Evolutionary conservation across 2,113 vertebrate genomes (phyloP).

Genomic region (Amblyopsis rosae): DNA sequence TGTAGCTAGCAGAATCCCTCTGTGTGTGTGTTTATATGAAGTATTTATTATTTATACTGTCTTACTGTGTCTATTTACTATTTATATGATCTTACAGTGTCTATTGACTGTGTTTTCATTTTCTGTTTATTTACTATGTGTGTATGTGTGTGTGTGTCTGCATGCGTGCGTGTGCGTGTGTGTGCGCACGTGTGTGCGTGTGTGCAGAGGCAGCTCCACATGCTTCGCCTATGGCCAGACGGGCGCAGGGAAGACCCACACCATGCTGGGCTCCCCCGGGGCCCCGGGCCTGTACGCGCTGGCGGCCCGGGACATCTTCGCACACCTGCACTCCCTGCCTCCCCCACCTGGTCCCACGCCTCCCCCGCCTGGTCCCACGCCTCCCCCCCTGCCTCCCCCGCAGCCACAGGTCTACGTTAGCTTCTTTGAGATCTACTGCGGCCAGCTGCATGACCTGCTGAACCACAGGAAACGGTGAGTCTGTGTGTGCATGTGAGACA

Average conservation of each 20-base stretch:
- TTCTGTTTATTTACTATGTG: no score
- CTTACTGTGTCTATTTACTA: no score
- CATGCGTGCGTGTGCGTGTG: neutral
- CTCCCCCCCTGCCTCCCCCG: no score
- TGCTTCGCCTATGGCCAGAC: slow-evolving; percentile 94
- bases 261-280: slow-evolving; percentile 87
- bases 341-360: no score
- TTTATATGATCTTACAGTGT: no score
- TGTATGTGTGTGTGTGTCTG: no score
- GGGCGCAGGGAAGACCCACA: slow-evolving; percentile 92
- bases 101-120: no score
- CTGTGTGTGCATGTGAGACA: neutral
- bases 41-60: no score
- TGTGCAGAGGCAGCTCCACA: slow-evolving; percentile 84
- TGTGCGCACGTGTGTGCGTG: slow-evolving; percentile 21
- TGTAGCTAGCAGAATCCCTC: no score
- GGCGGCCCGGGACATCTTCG: slow-evolving; percentile 88
- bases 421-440: slow-evolving; percentile 95
- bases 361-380: no score
- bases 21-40: no score
- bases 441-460: slow-evolving; percentile 90
- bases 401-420: slow-evolving; percentile 89
- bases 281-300: slow-evolving; percentile 85
- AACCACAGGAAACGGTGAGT: slow-evolving; percentile 86
- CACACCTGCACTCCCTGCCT: slow-evolving; percentile 68